These are phyloP conservation scores for Argyrosomus japonicus DNA, from an alignment of 2,113 vertebrate genomes.

Conservation along the genomic window DNA sequence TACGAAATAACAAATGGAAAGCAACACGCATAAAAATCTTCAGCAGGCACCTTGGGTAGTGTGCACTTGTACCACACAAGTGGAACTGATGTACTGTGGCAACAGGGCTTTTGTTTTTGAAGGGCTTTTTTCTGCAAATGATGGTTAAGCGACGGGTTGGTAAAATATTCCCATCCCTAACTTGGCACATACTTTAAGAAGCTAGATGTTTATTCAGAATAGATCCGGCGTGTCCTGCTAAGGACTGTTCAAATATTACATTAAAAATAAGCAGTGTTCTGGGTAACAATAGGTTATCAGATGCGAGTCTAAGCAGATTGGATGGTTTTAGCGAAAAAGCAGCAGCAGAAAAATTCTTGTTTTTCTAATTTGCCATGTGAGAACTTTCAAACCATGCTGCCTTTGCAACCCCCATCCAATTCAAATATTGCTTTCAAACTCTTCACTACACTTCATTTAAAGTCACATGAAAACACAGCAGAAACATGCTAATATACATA, in stretches of 20 bases:
- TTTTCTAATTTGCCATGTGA: background rate
- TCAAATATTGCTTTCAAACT: constrained; percentile 63
- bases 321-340: constrained; percentile 7
- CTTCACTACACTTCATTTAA: background rate
- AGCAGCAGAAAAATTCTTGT: background rate
- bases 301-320: constrained; percentile 30
- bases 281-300: background rate
- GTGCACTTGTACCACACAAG: constrained; percentile 23
- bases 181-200: constrained; percentile 29
- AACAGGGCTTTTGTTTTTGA: background rate
- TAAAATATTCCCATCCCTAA: constrained; percentile 19
- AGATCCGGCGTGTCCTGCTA: background rate
- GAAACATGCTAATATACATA: constrained; percentile 45
- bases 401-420: constrained; percentile 14
- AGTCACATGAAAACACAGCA: constrained; percentile 15
- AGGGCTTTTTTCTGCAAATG: background rate
- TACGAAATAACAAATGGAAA: background rate
- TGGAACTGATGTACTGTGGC: background rate
- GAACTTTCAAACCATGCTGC: constrained; percentile 1
- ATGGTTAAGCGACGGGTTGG: constrained; percentile 16
- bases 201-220: background rate
- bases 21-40: background rate
- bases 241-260: background rate
- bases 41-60: constrained; percentile 36
- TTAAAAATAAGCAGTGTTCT: constrained; percentile 4